A percentile compares a stretch with the other conserved stretches of the same genome.
Conservation (phyloP, 2,888 invertebrate genomes). For the Lomographa bimaculata region DNA sequence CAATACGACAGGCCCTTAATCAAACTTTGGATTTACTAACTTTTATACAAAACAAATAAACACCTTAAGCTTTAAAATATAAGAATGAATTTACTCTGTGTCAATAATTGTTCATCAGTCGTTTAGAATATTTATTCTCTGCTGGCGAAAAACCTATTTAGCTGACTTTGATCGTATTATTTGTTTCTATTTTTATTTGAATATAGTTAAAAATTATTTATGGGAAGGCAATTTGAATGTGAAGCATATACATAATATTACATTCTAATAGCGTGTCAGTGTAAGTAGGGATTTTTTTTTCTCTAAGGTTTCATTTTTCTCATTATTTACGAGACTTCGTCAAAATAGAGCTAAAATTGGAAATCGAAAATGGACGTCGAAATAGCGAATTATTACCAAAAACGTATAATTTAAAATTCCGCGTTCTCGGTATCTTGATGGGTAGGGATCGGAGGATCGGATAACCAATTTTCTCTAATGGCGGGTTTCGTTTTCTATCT, state of each 20-base stretch:
- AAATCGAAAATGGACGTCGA: conserved; percentile 7
- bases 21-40: conserved; percentile 79
- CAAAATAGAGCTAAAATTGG: no score
- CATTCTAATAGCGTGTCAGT: no score
- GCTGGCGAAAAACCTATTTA: conserved; percentile 78
- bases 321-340: no score
- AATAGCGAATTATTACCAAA: conserved; percentile 15
- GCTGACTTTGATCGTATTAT: conserved; percentile 78
- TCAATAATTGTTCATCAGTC: conserved; percentile 31
- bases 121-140: conserved; percentile 38
- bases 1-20: conserved; percentile 84
- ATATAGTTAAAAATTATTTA: no score
- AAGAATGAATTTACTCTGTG: conserved; percentile 39
- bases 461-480: conserved; percentile 78
- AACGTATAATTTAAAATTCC: conserved; percentile 53
- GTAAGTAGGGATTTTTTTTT: no score
- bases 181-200: conserved; percentile 70
- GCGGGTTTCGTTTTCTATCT: conserved; percentile 76
- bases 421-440: conserved; percentile 43
- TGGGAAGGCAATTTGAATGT: no score
- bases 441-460: conserved; percentile 58
- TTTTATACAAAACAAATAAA: conserved; percentile 36
- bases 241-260: no score
- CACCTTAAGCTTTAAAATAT: conserved; percentile 36
- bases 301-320: no score